Percentiles rank a stretch among this genome's conserved stretches.
These are phyloP conservation scores for Chesias legatella DNA, from an alignment of 2,888 invertebrate genomes.

Conservation along the genomic window DNA sequence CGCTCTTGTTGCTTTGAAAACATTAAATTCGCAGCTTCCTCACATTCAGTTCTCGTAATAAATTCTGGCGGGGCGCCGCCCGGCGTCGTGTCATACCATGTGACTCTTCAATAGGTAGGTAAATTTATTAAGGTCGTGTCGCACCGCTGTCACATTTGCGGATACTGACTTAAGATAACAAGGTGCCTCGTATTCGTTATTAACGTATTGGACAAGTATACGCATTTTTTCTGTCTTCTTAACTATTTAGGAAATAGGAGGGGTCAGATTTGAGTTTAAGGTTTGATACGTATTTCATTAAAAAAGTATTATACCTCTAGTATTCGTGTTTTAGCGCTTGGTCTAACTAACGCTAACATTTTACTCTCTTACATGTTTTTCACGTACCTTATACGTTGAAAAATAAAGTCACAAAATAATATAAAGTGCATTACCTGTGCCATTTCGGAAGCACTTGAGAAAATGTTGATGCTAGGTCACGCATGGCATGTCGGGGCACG, in stretches of 20 bases:
- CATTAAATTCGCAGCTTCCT: constrained; percentile 32
- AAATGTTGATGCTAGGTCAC: constrained; percentile 58
- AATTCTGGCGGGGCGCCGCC: constrained; percentile 36
- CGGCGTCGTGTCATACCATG: constrained; percentile 39
- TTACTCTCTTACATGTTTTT: neutral
- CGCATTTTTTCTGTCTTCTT: no score
- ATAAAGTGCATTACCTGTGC: constrained; percentile 13
- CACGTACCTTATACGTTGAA: neutral
- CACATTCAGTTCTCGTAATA: constrained; percentile 28
- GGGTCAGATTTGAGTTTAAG: no score
- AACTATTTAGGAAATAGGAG: no score
- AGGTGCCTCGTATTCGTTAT: constrained; percentile 7
- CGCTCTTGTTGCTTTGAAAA: constrained; percentile 46
- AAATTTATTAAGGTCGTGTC: constrained; percentile 19
- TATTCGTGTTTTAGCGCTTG: no score
- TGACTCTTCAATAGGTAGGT: constrained; percentile 26
- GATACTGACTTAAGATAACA: constrained; percentile 16
- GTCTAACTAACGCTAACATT: no score
- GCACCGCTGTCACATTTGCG: constrained; percentile 3
- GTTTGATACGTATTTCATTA: no score
- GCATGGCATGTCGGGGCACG: constrained; percentile 46
- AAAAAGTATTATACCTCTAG: no score
- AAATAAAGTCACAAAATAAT: constrained; percentile 6
- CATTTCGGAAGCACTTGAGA: constrained; percentile 40
- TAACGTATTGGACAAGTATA: constrained; percentile 1